phyloP scores from a whole-genome alignment of 2,113 vertebrate species.

The Peromyscus californicus region DNA sequence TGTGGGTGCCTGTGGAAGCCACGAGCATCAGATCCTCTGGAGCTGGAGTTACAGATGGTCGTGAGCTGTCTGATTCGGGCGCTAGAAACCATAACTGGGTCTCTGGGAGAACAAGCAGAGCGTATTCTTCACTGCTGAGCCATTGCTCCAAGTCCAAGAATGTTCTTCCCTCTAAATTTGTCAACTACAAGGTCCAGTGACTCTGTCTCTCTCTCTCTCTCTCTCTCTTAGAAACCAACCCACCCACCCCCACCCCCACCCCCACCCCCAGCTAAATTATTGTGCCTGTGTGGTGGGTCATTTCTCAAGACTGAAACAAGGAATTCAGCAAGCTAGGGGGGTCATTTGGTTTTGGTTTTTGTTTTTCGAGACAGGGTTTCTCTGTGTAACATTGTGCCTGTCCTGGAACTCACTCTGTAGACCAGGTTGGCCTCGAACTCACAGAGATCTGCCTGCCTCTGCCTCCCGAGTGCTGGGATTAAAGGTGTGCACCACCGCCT shows the following conservation, averaged over 20 bases:
- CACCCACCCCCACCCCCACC: background rate
- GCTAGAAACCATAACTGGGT: background rate
- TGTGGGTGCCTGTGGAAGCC: background rate
- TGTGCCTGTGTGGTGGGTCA: background rate
- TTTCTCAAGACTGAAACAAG: conserved; percentile 27
- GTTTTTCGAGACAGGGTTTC: too few relatives aligned
- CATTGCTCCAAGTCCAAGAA: background rate
- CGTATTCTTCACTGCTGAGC: background rate
- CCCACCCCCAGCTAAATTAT: background rate
- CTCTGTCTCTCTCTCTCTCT: conserved; percentile 37
- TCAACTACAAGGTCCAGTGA: background rate
- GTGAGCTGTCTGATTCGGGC: background rate
- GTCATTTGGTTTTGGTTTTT: background rate
- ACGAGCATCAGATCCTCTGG: background rate
- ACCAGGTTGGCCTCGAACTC: too few relatives aligned
- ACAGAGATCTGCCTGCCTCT: too few relatives aligned
- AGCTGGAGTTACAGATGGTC: background rate
- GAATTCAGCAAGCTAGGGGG: conserved; percentile 21
- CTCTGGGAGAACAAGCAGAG: background rate
- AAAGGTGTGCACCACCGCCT: too few relatives aligned
- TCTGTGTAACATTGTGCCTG: too few relatives aligned
- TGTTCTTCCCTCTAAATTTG: background rate
- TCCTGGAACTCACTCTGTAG: too few relatives aligned
- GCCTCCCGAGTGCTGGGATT: too few relatives aligned
- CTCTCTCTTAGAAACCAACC: background rate